Base-by-base conservation (phyloP, 2,113 vertebrate species). In the Rhinolophus sinicus region DNA sequence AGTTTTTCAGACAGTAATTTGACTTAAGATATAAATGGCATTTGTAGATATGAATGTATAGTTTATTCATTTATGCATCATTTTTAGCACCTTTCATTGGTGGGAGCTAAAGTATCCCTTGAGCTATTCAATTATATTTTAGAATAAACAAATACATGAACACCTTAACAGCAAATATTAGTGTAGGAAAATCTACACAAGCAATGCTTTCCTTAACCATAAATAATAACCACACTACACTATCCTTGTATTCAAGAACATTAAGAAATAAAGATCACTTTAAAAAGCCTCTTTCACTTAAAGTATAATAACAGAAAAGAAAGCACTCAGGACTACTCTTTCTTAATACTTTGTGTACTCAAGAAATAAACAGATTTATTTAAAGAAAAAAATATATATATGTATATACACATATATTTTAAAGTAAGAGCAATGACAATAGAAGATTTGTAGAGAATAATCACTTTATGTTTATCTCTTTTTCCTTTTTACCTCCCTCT, bases 51-150 rank as follows among this genome's bases (percentile, higher is more conserved):
- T 0, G 1, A 80, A 75, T 44, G 52, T 85, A 86, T 18, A 70
- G 30, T 93, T 94, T 90, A 88, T 56, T 94, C 19, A 67, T 54
- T 88, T 94, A 85, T 78, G 95, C 47, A 81, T 54, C 33, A 90
- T 67, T 67, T 72, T 88, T 50, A 77, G 47, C 18, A 69, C 14
- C 5, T 94, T 87, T 81, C 4, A 19, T 33, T 90, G 72, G 15
- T 73, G 58, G 35, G 30, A 89, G 28, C 40, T 93, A n/a, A 93
- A 90, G 26, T 73, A 40, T 91, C n/a, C 50, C 26, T 30, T 81
- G 69, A 87, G 30, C 50, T 90, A 85, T 75, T 94, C 54, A 86
- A 47, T 75, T 95, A 30, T 52, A 65, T 97, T 90, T 94, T 72
- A 91, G 12, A 93, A 78, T 82, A 54, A 94, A 89, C 50, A 56